Evolutionary conservation across 2,797 vertebrate species (phyloP).

Genomic region (Novumbra hubbsi): DNA sequence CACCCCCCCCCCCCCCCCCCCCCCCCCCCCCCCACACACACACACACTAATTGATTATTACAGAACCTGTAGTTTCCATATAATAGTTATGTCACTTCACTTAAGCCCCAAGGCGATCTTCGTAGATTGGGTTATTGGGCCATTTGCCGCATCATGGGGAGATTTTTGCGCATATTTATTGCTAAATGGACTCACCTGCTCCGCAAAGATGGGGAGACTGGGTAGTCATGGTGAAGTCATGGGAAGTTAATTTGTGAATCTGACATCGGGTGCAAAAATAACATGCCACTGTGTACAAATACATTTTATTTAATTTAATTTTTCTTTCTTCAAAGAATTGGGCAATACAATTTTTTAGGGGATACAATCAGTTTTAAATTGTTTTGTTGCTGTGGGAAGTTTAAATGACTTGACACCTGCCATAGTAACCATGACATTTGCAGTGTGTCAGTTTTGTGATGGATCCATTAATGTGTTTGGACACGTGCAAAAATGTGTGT

Average conservation of each 20-base stretch:
- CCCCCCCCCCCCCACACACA: too few relatives aligned
- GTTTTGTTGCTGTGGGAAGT: conserved; percentile 3
- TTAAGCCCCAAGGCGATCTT: conserved; percentile 72
- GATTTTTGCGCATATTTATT: conserved; percentile 78
- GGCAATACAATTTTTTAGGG: conserved; percentile 23
- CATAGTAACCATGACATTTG: conserved; percentile 54
- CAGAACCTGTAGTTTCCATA: conserved; percentile 80
- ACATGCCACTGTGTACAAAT: conserved; percentile 32
- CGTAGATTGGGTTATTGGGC: conserved; percentile 76
- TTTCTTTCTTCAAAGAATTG: conserved; percentile 12
- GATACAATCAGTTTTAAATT: conserved; percentile 31
- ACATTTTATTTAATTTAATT: conserved; percentile 8
- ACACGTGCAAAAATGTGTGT: conserved; percentile 57
- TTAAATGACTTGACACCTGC: conserved; percentile 48
- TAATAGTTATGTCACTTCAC: conserved; percentile 77
- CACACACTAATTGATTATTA: conserved; percentile 78
- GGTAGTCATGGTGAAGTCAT: background rate
- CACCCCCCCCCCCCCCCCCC: conserved; percentile 30
- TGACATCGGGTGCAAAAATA: conserved; percentile 45
- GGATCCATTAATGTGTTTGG: conserved; percentile 33
- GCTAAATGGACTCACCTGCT: conserved; percentile 79
- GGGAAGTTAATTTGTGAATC: conserved; percentile 52
- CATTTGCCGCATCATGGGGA: conserved; percentile 74
- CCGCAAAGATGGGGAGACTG: conserved; percentile 67
- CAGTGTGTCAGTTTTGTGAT: conserved; percentile 45